phyloP scores from a whole-genome alignment of 2,888 invertebrate genomes.

The Papilio protenor region DNA sequence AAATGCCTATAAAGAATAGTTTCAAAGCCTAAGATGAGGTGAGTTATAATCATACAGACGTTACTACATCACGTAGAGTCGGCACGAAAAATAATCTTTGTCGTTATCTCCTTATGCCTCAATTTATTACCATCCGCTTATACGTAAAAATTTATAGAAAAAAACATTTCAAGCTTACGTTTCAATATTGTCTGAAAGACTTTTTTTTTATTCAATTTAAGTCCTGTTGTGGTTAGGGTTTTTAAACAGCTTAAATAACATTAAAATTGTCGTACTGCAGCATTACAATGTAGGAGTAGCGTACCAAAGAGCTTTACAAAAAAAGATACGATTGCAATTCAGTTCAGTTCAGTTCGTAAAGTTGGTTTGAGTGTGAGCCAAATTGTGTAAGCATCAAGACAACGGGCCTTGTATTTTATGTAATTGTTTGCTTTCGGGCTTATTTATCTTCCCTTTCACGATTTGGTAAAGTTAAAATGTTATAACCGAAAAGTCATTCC shows the following conservation, averaged over 20 bases:
- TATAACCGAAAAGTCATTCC: background rate
- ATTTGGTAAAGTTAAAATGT: background rate
- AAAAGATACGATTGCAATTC: slow-evolving; percentile 42
- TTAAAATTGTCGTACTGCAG: background rate
- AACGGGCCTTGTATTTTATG: slow-evolving; percentile 31
- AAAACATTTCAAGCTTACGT: background rate
- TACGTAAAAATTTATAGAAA: background rate
- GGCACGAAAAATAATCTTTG: background rate
- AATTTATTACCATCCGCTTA: background rate
- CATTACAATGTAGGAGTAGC: slow-evolving; percentile 10
- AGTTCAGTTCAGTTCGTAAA: slow-evolving; percentile 47
- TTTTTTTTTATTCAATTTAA: background rate
- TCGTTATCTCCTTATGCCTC: background rate
- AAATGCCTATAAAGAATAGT: no score
- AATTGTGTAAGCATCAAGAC: slow-evolving; percentile 51
- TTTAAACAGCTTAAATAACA: background rate
- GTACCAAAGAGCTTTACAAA: slow-evolving; percentile 27
- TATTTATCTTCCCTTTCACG: background rate
- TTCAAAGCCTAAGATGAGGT: no score
- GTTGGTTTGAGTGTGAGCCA: slow-evolving; percentile 60
- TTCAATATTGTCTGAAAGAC: background rate
- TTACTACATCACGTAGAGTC: background rate
- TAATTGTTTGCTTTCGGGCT: slow-evolving; percentile 17
- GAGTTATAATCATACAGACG: background rate
- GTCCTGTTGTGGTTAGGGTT: background rate